These are phyloP conservation scores for Anhinga rufa DNA, from an alignment of 2,113 vertebrate genomes.

Conservation along the genomic window DNA sequence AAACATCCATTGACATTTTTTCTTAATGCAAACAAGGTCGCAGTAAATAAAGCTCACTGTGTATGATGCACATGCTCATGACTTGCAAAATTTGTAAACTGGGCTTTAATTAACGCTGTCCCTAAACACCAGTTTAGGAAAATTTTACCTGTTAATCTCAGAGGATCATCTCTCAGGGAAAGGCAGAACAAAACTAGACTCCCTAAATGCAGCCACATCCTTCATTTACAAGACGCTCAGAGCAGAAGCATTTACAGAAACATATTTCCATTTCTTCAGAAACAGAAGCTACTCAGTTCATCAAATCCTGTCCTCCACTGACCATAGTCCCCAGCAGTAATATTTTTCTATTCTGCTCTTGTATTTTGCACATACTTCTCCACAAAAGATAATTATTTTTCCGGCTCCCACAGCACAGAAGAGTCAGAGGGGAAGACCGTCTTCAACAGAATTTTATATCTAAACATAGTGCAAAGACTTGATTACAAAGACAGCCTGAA, in stretches of 20 bases:
- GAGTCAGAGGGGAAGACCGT: not conserved
- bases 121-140: not conserved
- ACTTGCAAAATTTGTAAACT: not conserved
- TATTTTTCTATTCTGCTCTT: not conserved
- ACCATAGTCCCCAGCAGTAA: not conserved
- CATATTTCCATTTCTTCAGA: not conserved
- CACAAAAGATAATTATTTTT: not conserved
- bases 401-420: not conserved
- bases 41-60: not conserved
- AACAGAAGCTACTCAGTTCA: not conserved
- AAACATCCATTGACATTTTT: not conserved
- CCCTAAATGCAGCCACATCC: not conserved
- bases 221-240: not conserved
- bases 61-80: not conserved
- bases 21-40: not conserved
- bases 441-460: not conserved
- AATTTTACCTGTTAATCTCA: not conserved
- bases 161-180: not conserved
- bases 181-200: not conserved
- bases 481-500: not conserved
- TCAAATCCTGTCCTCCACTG: not conserved
- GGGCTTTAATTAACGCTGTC: not conserved
- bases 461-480: not conserved
- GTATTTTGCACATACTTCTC: not conserved
- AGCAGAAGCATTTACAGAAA: not conserved